Base-by-base conservation (phyloP, 1,140 invertebrate species). In the Ips typographus region DNA sequence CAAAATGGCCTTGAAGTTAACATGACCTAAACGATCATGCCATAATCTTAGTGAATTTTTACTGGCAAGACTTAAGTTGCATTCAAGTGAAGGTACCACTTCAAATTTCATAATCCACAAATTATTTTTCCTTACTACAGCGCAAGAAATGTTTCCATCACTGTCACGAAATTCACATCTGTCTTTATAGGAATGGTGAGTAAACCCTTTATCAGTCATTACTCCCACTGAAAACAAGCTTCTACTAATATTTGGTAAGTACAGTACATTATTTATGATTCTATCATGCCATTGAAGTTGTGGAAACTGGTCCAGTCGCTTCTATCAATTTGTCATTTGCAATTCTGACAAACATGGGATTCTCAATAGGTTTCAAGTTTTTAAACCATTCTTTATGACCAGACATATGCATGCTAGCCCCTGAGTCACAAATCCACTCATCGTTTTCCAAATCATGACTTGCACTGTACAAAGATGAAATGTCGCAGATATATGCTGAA, bases 11-110 rank as follows among this genome's bases (percentile, higher is more conserved):
- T 55, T 53, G 4, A 78, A 74, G 71, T 81, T 83, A 62, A 83
- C 77, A 72, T 83, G 80, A 2, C 75, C 79, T n/a, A 82, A 58
- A 47, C 71, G 75, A 72, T 79, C 58, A 69, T 82, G 78, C 78
- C 81, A 82, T 52, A 75, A 69, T 55, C 77, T 65, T 51, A 81
- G 7, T 36, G 36, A 51, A 55, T 55, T 49, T 53, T 49, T 61
- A 63, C 4, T 5, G 3, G 22, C 22, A 22, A 8, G 62, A 43
- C 39, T 47, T 37, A 68, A 5, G 40, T 68, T 61, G 37, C 57
- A 60, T 43, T 68, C 7, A 51, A 36, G 1, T 41, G 40, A 2
- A 49, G 53, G 6, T 53, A 63, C 63, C 6, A 53, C 7, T 63
- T 40, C 1, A 47, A 71, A 71, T 3, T 68, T 7, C 65, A 71